Evolutionary conservation across 2,888 invertebrate species (phyloP).

Genomic region (Beris morrisii): DNA sequence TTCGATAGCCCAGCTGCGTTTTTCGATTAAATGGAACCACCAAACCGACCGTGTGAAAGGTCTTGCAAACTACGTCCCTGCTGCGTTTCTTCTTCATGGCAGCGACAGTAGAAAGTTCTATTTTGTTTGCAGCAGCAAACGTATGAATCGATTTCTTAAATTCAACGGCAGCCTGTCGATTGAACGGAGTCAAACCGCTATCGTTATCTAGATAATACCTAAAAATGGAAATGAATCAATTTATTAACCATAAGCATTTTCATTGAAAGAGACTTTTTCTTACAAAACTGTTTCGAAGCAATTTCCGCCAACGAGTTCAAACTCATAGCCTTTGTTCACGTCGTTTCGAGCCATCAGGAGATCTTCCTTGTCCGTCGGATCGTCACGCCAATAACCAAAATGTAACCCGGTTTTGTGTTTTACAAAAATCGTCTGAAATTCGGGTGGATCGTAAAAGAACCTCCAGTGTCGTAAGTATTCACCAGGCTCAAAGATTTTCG

Average conservation of each 20-base stretch:
- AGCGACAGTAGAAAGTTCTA: conserved; percentile 62
- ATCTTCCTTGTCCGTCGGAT: conserved; percentile 70
- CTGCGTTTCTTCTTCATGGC: conserved; percentile 64
- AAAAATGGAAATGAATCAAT: not conserved
- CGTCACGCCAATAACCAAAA: conserved; percentile 88
- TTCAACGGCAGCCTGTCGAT: conserved; percentile 61
- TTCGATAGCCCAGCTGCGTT: conserved; percentile 83
- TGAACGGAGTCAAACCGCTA: conserved; percentile 61
- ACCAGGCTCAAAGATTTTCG: conserved; percentile 60
- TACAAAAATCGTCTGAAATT: conserved; percentile 82
- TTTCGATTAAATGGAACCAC: conserved; percentile 82
- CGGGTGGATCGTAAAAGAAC: conserved; percentile 92
- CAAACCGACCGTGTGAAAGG: conserved; percentile 81
- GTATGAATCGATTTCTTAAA: conserved; percentile 65
- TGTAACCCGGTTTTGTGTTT: conserved; percentile 74
- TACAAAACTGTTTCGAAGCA: conserved; percentile 50
- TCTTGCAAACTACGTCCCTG: conserved; percentile 66
- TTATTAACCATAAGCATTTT: not conserved
- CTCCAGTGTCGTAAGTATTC: conserved; percentile 83
- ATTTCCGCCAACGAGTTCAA: conserved; percentile 67
- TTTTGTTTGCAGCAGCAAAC: conserved; percentile 64
- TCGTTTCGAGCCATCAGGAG: conserved; percentile 76
- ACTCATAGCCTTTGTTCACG: conserved; percentile 66
- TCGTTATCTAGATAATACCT: conserved; percentile 50
- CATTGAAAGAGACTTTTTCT: not conserved